phyloP scores from a whole-genome alignment of 2,797 vertebrate genomes.

The Malurus splendens region DNA sequence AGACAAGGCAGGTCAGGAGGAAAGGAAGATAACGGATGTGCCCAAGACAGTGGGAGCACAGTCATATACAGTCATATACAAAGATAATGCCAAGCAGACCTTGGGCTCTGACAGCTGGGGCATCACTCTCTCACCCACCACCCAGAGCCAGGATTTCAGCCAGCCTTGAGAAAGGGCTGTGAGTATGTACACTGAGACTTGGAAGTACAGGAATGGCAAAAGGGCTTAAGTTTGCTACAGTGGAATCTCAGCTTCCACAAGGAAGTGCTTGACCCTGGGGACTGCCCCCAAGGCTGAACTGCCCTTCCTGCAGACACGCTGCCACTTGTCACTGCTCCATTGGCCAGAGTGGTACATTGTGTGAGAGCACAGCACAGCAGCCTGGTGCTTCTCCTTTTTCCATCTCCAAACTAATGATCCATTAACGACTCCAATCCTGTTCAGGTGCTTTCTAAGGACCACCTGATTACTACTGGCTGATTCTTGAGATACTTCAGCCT shows the following conservation, averaged over 20 bases:
- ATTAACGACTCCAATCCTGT: neutral
- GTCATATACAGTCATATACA: neutral
- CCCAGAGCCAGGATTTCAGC: neutral
- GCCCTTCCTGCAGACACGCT: neutral
- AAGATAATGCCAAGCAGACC: neutral
- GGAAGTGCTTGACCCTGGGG: neutral
- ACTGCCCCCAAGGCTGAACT: neutral
- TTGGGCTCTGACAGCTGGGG: neutral
- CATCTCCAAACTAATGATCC: neutral
- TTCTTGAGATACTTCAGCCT: neutral
- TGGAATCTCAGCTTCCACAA: neutral
- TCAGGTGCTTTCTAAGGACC: neutral
- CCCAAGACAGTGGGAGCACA: neutral
- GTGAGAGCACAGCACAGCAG: neutral
- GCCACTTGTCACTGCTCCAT: neutral
- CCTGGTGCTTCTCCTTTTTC: neutral
- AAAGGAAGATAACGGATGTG: fast-evolving
- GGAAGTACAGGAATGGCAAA: neutral
- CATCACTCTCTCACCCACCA: fast-evolving
- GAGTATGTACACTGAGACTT: neutral
- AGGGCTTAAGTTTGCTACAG: neutral
- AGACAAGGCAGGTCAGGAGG: neutral
- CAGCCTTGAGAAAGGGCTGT: neutral
- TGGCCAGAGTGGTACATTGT: fast-evolving
- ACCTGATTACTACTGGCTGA: neutral